These are phyloP conservation scores for Corythaeola cristata DNA, from an alignment of 2,113 vertebrate genomes.

Conservation along the genomic window DNA sequence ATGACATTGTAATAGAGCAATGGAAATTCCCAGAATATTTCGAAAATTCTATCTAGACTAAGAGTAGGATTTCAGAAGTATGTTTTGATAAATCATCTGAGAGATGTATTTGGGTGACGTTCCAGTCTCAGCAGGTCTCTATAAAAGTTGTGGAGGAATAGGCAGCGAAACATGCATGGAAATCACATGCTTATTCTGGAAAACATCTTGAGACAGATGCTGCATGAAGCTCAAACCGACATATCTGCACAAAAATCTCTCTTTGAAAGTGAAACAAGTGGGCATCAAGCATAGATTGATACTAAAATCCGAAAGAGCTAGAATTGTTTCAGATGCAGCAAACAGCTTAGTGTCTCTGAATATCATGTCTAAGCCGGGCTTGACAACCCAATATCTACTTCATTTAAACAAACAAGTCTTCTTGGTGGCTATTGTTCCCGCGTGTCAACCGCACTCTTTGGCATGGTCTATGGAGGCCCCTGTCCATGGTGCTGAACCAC, in stretches of 20 bases:
- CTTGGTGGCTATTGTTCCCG: fast-evolving
- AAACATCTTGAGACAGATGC: neutral
- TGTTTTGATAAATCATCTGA: neutral
- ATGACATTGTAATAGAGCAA: neutral
- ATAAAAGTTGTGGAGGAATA: neutral
- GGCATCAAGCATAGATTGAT: neutral
- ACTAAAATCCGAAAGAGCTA: neutral
- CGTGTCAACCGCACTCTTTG: fast-evolving
- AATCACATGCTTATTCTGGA: neutral
- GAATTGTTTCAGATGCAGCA: neutral
- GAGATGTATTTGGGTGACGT: neutral
- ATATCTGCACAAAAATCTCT: neutral
- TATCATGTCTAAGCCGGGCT: fast-evolving
- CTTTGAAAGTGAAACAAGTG: neutral
- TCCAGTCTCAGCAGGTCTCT: neutral
- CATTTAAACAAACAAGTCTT: neutral
- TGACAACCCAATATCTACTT: neutral
- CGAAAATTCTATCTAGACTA: neutral
- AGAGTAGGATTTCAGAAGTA: neutral
- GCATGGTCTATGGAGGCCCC: fast-evolving
- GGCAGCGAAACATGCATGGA: neutral
- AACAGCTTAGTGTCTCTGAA: neutral
- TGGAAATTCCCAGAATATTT: neutral
- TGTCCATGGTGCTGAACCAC: conserved; percentile 19
- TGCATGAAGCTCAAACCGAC: neutral